Percentiles rank a stretch among this genome's conserved stretches.
Evolutionary conservation across 1,140 invertebrate genomes (phyloP).

Genomic region (Zaprionus davidi): DNA sequence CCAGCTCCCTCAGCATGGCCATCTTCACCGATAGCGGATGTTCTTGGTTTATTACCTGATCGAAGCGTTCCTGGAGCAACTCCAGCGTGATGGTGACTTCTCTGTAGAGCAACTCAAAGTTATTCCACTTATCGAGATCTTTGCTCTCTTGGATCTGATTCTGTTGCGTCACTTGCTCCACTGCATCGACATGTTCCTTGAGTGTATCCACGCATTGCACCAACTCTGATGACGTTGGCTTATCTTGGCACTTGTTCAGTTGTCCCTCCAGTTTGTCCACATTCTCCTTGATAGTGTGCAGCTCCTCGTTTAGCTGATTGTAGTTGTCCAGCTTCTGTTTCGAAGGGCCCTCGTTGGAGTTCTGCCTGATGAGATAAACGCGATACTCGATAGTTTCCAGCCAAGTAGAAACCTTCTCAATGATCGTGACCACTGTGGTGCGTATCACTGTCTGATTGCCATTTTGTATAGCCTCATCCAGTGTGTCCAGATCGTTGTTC

Average conservation of each 20-base stretch:
- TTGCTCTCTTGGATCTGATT: slow-evolving; percentile 87
- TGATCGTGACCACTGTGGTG: slow-evolving; percentile 89
- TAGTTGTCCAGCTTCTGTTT: slow-evolving; percentile 85
- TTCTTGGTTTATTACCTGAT: slow-evolving; percentile 62
- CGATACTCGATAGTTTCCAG: slow-evolving; percentile 92
- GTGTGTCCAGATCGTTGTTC: slow-evolving; percentile 86
- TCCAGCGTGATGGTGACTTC: slow-evolving; percentile 51
- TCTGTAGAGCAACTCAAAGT: slow-evolving; percentile 85
- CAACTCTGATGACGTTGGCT: slow-evolving; percentile 85
- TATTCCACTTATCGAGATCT: slow-evolving; percentile 89
- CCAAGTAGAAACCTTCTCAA: slow-evolving; percentile 92
- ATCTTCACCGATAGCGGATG: slow-evolving; percentile 75
- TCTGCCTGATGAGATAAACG: slow-evolving; percentile 88
- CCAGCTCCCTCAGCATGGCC: slow-evolving; percentile 71
- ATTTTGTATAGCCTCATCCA: slow-evolving; percentile 87
- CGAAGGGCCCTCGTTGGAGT: slow-evolving; percentile 85
- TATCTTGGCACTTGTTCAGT: slow-evolving; percentile 80
- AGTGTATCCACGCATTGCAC: slow-evolving; percentile 85
- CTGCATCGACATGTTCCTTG: slow-evolving; percentile 86
- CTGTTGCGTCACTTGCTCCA: slow-evolving; percentile 87
- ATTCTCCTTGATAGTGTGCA: slow-evolving; percentile 84
- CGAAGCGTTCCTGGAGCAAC: slow-evolving; percentile 70
- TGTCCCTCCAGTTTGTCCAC: slow-evolving; percentile 84
- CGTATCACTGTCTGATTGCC: slow-evolving; percentile 88
- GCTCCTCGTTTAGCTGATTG: slow-evolving; percentile 84